phyloP scores from a whole-genome alignment of 2,888 invertebrate species.

The Taenaris catops region DNA sequence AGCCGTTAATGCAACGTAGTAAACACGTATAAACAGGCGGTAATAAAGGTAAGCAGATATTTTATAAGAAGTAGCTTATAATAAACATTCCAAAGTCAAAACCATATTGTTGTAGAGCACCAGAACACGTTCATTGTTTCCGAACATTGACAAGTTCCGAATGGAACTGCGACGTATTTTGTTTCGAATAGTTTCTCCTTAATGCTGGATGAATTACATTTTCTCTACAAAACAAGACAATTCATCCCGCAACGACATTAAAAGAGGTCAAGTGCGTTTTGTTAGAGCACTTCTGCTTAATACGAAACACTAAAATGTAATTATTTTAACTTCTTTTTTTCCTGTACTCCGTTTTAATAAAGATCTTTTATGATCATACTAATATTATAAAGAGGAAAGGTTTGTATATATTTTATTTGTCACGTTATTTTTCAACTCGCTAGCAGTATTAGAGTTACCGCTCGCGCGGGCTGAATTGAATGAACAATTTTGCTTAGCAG shows the following conservation, averaged over 20 bases:
- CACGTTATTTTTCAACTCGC: too few species aligned
- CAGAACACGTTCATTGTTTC: conserved; percentile 13
- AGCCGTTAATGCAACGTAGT: too few species aligned
- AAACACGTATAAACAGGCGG: too few species aligned
- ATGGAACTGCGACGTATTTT: conserved; percentile 18
- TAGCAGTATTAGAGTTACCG: too few species aligned
- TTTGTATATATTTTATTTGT: too few species aligned
- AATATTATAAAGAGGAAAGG: too few species aligned
- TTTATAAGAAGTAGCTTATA: conserved; percentile 19
- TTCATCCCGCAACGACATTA: conserved; percentile 16
- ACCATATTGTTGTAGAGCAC: conserved; percentile 18
- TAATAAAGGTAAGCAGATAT: too few species aligned
- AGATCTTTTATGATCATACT: too few species aligned
- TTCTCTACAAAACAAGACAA: conserved; percentile 22
- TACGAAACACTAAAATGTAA: conserved; percentile 14
- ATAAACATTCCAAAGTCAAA: conserved; percentile 25
- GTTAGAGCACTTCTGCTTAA: conserved; percentile 10
- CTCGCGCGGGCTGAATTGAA: too few species aligned
- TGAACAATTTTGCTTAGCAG: too few species aligned
- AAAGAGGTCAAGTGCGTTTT: conserved; percentile 23
- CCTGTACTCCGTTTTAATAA: neutral
- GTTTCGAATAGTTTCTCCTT: conserved; percentile 19
- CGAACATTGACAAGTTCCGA: conserved; percentile 25
- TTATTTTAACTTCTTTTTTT: conserved; percentile 11
- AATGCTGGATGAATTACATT: conserved; percentile 23